Percentiles rank a stretch among this genome's conserved stretches.
These are phyloP conservation scores for Chloropsis cyanopogon DNA, from an alignment of 2,113 vertebrate genomes.

Conservation along the genomic window DNA sequence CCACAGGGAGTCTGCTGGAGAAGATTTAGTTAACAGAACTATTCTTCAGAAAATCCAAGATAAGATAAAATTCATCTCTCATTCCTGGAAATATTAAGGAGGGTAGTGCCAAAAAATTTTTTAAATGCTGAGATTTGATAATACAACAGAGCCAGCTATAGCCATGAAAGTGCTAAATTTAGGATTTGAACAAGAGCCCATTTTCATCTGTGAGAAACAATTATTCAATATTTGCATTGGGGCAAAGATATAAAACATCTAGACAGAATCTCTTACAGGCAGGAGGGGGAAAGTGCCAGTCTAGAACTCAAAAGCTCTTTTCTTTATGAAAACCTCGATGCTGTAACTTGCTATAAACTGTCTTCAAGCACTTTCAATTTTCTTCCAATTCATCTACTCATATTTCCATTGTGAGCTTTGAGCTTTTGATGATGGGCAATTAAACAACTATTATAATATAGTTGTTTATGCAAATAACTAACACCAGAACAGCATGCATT, in stretches of 20 bases:
- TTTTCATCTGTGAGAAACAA: constrained; percentile 25
- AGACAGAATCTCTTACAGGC: constrained; percentile 29
- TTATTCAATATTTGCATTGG: constrained; percentile 33
- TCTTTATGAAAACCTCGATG: not conserved
- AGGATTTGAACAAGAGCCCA: constrained; percentile 46
- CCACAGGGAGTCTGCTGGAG: not conserved
- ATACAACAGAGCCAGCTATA: not conserved
- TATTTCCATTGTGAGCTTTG: not conserved
- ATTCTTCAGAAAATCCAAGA: constrained; percentile 28
- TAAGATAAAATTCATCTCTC: constrained; percentile 23
- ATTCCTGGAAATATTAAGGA: constrained; percentile 39
- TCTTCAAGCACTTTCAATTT: not conserved
- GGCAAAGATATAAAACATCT: constrained; percentile 42
- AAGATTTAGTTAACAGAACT: not conserved
- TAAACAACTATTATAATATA: not conserved
- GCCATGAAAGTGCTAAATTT: constrained; percentile 32
- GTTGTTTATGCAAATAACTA: constrained; percentile 17
- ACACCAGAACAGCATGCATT: constrained; percentile 6
- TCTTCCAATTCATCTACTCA: not conserved
- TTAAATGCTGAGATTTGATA: constrained; percentile 36
- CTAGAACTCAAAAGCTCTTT: not conserved
- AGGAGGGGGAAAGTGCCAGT: constrained; percentile 12
- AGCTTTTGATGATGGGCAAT: constrained; percentile 28
- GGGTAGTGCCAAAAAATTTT: constrained; percentile 38
- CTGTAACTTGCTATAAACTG: not conserved